These are phyloP conservation scores for Macrotus californicus DNA, from an alignment of 2,113 vertebrate genomes.

Conservation along the genomic window DNA sequence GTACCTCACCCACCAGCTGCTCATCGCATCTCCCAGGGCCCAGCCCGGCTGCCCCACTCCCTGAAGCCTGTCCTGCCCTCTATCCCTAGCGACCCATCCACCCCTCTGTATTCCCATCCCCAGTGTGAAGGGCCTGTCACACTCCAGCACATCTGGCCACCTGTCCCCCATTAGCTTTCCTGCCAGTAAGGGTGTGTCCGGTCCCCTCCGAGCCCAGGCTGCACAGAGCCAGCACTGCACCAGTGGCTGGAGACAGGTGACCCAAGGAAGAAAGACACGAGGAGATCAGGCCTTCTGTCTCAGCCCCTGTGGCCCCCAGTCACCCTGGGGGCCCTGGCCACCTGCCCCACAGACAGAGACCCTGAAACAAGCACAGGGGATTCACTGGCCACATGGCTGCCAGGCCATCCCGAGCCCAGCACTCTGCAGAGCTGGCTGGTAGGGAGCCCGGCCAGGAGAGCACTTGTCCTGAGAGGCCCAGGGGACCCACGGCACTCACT, in stretches of 20 bases:
- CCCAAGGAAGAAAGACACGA: neutral
- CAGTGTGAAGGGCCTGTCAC: neutral
- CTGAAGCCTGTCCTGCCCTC: neutral
- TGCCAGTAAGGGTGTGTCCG: neutral
- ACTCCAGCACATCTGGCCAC: neutral
- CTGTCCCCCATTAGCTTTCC: neutral
- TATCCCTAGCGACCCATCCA: too few species aligned
- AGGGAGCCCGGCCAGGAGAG: neutral
- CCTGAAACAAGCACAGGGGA: neutral
- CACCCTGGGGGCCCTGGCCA: neutral
- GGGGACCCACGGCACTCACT: neutral
- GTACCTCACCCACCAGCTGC: neutral
- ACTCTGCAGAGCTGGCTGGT: neutral
- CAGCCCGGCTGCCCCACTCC: too few species aligned
- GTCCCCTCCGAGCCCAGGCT: neutral
- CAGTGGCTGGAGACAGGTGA: accelerated
- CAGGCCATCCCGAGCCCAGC: neutral
- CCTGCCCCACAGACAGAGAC: neutral
- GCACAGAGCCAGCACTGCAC: neutral
- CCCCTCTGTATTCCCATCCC: neutral
- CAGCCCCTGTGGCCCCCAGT: accelerated
- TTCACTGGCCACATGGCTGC: neutral
- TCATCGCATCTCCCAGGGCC: neutral
- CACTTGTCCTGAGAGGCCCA: neutral
- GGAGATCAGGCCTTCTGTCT: neutral